These are phyloP conservation scores for Cryptosula pallasiana DNA, from an alignment of 2,888 invertebrate species.

Conservation along the genomic window DNA sequence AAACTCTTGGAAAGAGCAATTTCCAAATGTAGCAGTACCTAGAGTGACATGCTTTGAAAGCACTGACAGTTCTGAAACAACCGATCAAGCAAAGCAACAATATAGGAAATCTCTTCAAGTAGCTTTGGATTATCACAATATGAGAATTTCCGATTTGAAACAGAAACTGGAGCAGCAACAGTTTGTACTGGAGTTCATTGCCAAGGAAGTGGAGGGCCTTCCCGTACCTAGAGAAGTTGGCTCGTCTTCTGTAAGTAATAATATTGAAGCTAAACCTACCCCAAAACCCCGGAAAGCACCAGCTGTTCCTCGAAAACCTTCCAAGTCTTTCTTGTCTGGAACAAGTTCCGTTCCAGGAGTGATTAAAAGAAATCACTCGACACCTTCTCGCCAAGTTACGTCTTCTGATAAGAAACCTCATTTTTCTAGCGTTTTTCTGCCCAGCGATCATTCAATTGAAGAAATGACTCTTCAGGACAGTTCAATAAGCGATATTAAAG, in stretches of 20 bases:
- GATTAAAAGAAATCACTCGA: constrained; percentile 3
- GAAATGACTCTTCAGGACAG: background rate
- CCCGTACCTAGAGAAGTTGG: background rate
- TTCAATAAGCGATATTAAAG: too few species aligned
- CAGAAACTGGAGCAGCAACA: constrained; percentile 17
- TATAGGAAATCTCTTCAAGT: background rate
- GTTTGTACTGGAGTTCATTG: constrained; percentile 5
- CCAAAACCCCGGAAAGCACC: background rate
- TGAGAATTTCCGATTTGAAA: constrained; percentile 17
- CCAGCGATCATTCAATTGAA: background rate
- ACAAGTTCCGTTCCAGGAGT: background rate
- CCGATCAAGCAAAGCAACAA: background rate
- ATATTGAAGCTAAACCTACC: background rate
- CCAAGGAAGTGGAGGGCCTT: background rate
- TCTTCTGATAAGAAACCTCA: background rate
- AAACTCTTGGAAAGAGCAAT: background rate
- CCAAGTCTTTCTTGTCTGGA: background rate
- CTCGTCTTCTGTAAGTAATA: background rate
- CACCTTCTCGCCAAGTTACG: background rate
- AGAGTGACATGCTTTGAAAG: background rate
- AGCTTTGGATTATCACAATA: constrained; percentile 20
- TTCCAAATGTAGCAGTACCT: background rate
- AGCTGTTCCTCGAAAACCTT: constrained; percentile 4
- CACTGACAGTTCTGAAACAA: background rate
- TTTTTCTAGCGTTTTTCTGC: background rate